Percentiles rank a stretch among this genome's conserved stretches.
phyloP scores from a whole-genome alignment of 2,113 vertebrate species.

The Oostethus manadensis region DNA sequence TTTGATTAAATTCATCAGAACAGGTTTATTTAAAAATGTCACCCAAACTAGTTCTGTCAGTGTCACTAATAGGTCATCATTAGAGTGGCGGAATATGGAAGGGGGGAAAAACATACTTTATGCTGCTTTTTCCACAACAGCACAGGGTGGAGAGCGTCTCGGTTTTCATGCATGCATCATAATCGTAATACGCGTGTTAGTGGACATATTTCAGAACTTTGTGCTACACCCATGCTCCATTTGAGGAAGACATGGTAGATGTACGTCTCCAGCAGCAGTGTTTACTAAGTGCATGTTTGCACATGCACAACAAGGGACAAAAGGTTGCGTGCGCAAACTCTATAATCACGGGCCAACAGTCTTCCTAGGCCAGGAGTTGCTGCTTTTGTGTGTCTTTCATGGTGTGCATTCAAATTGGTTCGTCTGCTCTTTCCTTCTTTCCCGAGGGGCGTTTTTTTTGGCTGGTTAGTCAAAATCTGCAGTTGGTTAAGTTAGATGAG shows the following conservation, averaged over 20 bases:
- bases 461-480: no score
- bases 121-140: background rate
- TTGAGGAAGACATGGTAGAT: slow-evolving; percentile 39
- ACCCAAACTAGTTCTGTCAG: no score
- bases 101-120: background rate
- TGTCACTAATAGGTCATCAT: no score
- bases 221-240: slow-evolving; percentile 9
- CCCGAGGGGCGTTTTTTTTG: background rate
- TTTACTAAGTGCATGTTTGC: slow-evolving; percentile 48
- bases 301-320: slow-evolving; percentile 58
- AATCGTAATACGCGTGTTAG: background rate
- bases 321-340: slow-evolving; percentile 25
- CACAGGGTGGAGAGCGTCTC: background rate
- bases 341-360: slow-evolving; percentile 21
- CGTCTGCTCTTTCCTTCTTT: slow-evolving; percentile 2
- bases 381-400: slow-evolving; percentile 3
- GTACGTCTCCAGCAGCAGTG: slow-evolving; percentile 49
- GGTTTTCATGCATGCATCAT: background rate
- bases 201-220: slow-evolving; percentile 15
- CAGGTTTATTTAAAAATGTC: no score
- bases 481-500: no score
- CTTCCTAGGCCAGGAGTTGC: slow-evolving; percentile 7
- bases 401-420: slow-evolving; percentile 8
- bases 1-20: no score
- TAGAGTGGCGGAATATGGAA: background rate